phyloP scores from a whole-genome alignment of 2,797 vertebrate genomes.

The Chelmon rostratus region DNA sequence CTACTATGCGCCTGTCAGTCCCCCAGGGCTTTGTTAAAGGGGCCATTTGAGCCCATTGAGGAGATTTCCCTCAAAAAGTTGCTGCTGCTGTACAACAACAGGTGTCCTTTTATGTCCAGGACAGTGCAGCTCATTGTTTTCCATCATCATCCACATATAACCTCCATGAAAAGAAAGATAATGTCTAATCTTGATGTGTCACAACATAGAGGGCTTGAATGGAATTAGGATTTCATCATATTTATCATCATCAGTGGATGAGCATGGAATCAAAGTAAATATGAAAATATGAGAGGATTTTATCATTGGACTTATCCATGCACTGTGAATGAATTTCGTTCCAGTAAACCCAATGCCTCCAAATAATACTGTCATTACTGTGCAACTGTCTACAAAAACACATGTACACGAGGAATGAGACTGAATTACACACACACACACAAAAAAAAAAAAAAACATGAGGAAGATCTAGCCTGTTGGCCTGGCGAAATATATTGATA shows the following conservation, averaged over 20 bases:
- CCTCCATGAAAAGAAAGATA: no score
- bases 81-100: constrained; percentile 17
- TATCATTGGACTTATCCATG: background rate
- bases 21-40: background rate
- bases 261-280: background rate
- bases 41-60: no score
- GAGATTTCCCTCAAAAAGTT: background rate
- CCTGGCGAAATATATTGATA: background rate
- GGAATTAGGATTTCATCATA: background rate
- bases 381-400: background rate
- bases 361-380: background rate
- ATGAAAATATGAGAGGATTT: background rate
- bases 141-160: no score
- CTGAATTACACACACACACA: background rate
- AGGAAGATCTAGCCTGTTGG: background rate
- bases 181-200: no score
- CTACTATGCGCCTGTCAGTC: background rate
- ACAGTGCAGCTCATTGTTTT: constrained; percentile 8
- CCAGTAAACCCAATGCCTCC: background rate
- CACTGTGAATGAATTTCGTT: background rate
- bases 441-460: background rate
- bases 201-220: background rate
- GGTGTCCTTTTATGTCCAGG: background rate
- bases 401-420: background rate
- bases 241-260: background rate